phyloP scores from a whole-genome alignment of 2,888 invertebrate genomes.

The Himalopsyche tibetana region DNA sequence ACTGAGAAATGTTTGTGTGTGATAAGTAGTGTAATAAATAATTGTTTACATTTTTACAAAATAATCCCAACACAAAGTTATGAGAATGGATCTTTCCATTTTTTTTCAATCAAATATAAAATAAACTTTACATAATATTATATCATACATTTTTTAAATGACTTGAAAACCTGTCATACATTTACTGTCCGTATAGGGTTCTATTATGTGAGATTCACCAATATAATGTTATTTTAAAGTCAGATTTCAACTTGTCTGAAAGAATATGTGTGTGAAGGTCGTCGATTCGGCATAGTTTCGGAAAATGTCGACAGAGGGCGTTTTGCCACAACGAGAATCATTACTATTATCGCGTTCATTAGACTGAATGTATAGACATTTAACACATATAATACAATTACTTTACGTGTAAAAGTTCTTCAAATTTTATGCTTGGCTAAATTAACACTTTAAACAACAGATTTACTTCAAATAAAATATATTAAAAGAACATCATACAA shows the following conservation, averaged over 20 bases:
- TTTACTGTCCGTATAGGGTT: neutral
- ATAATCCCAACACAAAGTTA: neutral
- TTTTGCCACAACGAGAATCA: conserved; percentile 1
- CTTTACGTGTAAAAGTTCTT: too few species aligned
- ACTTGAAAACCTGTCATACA: neutral
- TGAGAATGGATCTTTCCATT: neutral
- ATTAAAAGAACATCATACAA: too few species aligned
- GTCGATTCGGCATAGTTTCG: conserved; percentile 1
- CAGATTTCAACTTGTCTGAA: neutral
- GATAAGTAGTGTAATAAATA: too few species aligned
- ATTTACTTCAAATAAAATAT: too few species aligned
- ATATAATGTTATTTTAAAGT: too few species aligned
- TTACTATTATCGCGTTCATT: too few species aligned
- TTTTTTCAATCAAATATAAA: neutral
- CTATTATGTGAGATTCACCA: too few species aligned
- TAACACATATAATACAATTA: too few species aligned
- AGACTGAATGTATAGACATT: too few species aligned
- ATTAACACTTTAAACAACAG: too few species aligned
- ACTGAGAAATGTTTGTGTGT: neutral
- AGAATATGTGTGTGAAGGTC: conserved; percentile 28
- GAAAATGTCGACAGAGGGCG: neutral
- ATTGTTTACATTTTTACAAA: too few species aligned
- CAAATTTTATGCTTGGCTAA: too few species aligned
- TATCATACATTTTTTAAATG: neutral
- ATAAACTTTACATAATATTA: neutral